Percentiles rank a stretch among this genome's conserved stretches.
phyloP scores from a whole-genome alignment of 37 sponge, comb jelly and placozoan species.

The Spongilla lacustris region DNA sequence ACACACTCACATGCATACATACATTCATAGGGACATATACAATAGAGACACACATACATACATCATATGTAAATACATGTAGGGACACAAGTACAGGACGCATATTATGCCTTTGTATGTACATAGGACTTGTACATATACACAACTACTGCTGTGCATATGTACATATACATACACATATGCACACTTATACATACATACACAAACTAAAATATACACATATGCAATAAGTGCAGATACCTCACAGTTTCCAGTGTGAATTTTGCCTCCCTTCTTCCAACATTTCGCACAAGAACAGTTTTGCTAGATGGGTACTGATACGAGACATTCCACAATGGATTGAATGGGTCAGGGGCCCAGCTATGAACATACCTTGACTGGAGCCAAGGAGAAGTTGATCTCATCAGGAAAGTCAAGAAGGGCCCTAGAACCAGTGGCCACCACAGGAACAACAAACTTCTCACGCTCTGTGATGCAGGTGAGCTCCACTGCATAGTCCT shows the following conservation, averaged over 20 bases:
- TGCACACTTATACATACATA: background rate
- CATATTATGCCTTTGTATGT: too few species aligned
- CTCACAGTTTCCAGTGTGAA: conserved; percentile 63
- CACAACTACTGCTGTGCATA: background rate
- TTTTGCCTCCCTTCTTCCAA: conserved; percentile 82
- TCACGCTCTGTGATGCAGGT: conserved; percentile 94
- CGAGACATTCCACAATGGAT: background rate
- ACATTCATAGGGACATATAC: too few species aligned
- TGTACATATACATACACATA: background rate
- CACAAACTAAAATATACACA: too few species aligned
- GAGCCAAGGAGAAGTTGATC: conserved; percentile 83
- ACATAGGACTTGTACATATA: too few species aligned
- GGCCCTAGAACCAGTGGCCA: conserved; percentile 87
- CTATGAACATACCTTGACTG: conserved; percentile 77
- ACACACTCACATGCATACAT: too few species aligned
- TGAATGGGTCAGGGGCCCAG: background rate
- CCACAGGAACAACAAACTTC: conserved; percentile 89
- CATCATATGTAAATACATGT: too few species aligned
- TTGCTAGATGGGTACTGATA: conserved; percentile 78
- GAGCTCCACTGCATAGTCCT: conserved; percentile 94
- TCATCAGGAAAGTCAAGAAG: conserved; percentile 98
- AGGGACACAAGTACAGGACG: too few species aligned
- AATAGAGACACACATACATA: too few species aligned
- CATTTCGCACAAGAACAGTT: conserved; percentile 94
- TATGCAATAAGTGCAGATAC: conserved; percentile 12